Evolutionary conservation across 2,888 invertebrate genomes (phyloP), one percentile per base, ranked within the genome.

Genomic region (Drosophila recens): DNA sequence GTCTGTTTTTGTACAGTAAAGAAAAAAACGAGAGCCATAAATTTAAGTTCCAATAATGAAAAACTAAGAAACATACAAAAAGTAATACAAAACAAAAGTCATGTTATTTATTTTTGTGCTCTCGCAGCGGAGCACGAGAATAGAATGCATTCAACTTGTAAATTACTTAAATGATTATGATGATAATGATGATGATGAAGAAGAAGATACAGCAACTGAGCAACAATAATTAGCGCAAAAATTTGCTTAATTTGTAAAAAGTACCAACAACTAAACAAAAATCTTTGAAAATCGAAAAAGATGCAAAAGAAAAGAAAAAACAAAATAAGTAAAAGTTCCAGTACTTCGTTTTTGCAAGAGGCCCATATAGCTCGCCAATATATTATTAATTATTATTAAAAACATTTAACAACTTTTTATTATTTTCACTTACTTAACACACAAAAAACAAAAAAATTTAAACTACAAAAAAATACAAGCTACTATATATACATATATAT

Each of bases 351-450:
- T 93, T 93, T 93, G 93, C 93, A 93, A 93, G 93, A 93, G 93
- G 93, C 93, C 93, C 93, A 93, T 93, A 92, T 93, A 93, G 93
- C 93, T 93, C 93, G 93, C 93, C 93, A 93, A 93, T 92, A 92
- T 84, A 88, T 83, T 85, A 89, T 87, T 89, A 90, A 82, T 84
- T 82, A 89, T 81, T 87, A 86, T 86, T 80, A 74, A 80, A 66
- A 79, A 82, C 78, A 82, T 87, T 87, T 87, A 87, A 80, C 77
- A 58, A 81, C 74, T 79, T 87, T 82, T 87, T 85, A 83, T 89
- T 87, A 85, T 87, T 80, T 78, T 70, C 80, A 82, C 71, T 80
- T 81, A 48, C 81, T 65, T 69, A 86, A 87, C 67, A 75, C 72
- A 77, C 48, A 68, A 57, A 61, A 57, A 56, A 78, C 71, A 71